Conservation (phyloP, 1,140 invertebrate genomes). For the Leguminivora glycinivorella region DNA sequence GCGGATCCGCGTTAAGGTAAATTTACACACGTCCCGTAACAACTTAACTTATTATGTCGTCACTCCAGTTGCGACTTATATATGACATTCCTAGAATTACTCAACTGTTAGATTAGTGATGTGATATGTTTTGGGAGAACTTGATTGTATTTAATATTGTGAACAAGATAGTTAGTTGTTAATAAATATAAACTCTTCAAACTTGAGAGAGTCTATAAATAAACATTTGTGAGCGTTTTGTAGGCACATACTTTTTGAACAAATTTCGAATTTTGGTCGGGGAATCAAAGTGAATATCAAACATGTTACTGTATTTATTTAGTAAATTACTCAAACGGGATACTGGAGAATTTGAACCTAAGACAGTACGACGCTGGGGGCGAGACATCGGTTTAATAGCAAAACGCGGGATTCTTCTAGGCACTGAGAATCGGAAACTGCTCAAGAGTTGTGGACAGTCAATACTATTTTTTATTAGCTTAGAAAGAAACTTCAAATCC, state of each 20-base stretch:
- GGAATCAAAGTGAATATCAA: too few relatives aligned
- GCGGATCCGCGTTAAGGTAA: conserved; percentile 69
- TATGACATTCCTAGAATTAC: conserved; percentile 42
- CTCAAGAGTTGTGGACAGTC: background rate
- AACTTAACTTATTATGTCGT: conserved; percentile 52
- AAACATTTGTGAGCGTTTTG: too few relatives aligned
- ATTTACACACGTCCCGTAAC: conserved; percentile 70
- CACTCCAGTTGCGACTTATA: conserved; percentile 33
- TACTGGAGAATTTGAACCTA: too few relatives aligned
- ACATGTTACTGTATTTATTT: too few relatives aligned
- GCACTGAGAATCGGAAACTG: background rate
- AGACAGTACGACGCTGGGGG: background rate
- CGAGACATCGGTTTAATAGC: background rate
- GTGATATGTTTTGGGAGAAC: background rate
- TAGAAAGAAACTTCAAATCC: too few relatives aligned
- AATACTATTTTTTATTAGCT: background rate
- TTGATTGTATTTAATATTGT: background rate
- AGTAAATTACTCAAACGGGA: too few relatives aligned
- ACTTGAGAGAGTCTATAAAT: too few relatives aligned
- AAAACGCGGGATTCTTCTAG: background rate
- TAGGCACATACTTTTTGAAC: too few relatives aligned
- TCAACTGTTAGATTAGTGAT: conserved; percentile 32
- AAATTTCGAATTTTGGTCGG: too few relatives aligned
- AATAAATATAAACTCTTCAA: too few relatives aligned
- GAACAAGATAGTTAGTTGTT: too few relatives aligned